Base-by-base conservation (phyloP, 2,888 invertebrate species). In the Hesperia comma region DNA sequence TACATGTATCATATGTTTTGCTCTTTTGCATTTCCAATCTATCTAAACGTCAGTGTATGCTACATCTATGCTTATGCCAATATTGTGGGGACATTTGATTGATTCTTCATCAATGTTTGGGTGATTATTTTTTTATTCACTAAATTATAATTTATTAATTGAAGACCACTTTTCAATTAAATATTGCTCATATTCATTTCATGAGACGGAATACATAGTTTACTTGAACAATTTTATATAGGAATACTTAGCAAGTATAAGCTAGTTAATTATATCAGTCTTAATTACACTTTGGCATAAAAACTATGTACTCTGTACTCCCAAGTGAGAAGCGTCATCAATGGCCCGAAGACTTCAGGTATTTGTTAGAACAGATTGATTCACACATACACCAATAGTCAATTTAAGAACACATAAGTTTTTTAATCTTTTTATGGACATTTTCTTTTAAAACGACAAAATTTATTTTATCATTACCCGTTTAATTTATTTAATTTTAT, bases 321-420 rank as follows among this genome's bases (percentile, higher is more conserved):
- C 26, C 15, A 58, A 43, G 6, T n/a, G 1, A 14, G 1, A 14
- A 57, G 19, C 21, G 49, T 56, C 37, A 19, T 0, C 14, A 53
- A 53, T 43, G 64, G 64, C 58, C 58, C 64, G 2, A 43, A 26
- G 7, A 40, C 5, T 17, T 58, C 12, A 17, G 32, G 8, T 40
- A 14, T 53, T 17, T 17, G n/a, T 51, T 32, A 26, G 56, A 40
- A 64, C 75, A 79, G 77, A 77, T 78, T 75, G 81, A 80, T 77
- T 79, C 84, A 84, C 84, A 83, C 79, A 41, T 68, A 78, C 78
- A 79, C 81, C 74, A 70, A 78, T 74, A 77, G 82, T 83, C 82
- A 80, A 82, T 79, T 76, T 46, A 46, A 46, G 46, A 46, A 54
- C 54, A 19, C 37, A 6, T 60, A 21, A 33, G 37, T 8, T 41